Conservation (phyloP, 37 sponge, comb jelly and placozoan species). For the Mnemiopsis leidyi region DNA sequence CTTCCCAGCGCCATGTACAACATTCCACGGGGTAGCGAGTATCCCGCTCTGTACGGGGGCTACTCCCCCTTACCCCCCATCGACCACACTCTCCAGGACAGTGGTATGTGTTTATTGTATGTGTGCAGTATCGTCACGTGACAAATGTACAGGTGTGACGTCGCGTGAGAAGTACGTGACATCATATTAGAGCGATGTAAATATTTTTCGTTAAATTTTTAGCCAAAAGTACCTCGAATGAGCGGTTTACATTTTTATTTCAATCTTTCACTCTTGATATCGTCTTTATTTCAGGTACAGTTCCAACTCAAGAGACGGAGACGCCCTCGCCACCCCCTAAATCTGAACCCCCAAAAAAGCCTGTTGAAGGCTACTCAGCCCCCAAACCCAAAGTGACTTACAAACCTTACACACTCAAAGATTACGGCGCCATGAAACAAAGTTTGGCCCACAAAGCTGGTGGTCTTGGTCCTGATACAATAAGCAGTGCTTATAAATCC, state of each 20-base stretch:
- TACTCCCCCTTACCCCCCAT: conserved; percentile 10
- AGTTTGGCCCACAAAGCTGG: background rate
- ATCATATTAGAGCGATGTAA: too few species aligned
- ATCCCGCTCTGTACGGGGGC: background rate
- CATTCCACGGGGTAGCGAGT: background rate
- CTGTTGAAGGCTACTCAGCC: background rate
- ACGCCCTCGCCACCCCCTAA: background rate
- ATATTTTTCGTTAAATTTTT: too few species aligned
- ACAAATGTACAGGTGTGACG: too few species aligned
- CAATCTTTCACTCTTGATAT: too few species aligned
- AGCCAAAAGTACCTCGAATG: too few species aligned
- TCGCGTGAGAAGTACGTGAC: too few species aligned
- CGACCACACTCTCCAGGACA: background rate
- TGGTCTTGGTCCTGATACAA: conserved; percentile 55
- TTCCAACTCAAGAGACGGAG: background rate
- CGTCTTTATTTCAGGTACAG: background rate
- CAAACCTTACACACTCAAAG: conserved; percentile 47
- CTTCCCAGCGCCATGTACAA: conserved; percentile 53
- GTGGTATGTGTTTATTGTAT: background rate
- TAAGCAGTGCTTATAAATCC: background rate
- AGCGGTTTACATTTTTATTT: too few species aligned
- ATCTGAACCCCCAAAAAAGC: background rate
- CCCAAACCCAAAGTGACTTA: conserved; percentile 35
- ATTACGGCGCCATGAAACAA: background rate
- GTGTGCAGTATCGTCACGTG: too few species aligned